Evolutionary conservation across 2,888 invertebrate species (phyloP).

Genomic region (Thecocarcelia acutangulata): DNA sequence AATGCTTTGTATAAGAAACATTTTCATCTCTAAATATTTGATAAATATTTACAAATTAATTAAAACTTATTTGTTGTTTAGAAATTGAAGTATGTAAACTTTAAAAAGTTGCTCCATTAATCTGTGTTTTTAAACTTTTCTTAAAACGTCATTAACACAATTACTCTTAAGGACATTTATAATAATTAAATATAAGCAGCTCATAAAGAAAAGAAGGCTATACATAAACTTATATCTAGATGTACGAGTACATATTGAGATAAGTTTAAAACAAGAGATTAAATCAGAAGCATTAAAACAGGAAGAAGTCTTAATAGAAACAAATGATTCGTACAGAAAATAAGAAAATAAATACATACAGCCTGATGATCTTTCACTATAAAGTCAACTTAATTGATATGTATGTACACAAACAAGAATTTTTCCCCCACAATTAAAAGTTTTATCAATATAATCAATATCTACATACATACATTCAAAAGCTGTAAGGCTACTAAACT

Average conservation of each 20-base stretch:
- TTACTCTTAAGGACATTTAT: constrained; percentile 23
- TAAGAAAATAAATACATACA: not conserved
- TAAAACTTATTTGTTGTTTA: too few species aligned
- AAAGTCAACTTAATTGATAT: constrained; percentile 32
- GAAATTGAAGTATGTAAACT: too few species aligned
- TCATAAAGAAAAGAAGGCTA: too few species aligned
- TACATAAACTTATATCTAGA: not conserved
- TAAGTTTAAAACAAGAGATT: constrained; percentile 29
- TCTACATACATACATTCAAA: not conserved
- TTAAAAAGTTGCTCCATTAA: too few species aligned
- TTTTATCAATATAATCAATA: constrained; percentile 32
- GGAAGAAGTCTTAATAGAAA: constrained; percentile 6
- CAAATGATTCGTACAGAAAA: constrained; percentile 24
- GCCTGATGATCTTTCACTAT: not conserved
- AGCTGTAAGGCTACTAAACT: too few species aligned
- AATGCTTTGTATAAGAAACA: too few species aligned
- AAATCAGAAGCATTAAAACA: constrained; percentile 33
- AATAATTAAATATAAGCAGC: constrained; percentile 30
- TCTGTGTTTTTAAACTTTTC: not conserved
- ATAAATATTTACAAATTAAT: too few species aligned
- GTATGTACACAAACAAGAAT: constrained; percentile 13
- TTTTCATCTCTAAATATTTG: too few species aligned
- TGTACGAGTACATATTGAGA: not conserved
- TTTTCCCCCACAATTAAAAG: not conserved
- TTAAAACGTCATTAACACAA: not conserved